These are phyloP conservation scores for Hydrozoanthus tunicans DNA, from an alignment of 64 coral and sea anemone genomes.

Conservation along the genomic window DNA sequence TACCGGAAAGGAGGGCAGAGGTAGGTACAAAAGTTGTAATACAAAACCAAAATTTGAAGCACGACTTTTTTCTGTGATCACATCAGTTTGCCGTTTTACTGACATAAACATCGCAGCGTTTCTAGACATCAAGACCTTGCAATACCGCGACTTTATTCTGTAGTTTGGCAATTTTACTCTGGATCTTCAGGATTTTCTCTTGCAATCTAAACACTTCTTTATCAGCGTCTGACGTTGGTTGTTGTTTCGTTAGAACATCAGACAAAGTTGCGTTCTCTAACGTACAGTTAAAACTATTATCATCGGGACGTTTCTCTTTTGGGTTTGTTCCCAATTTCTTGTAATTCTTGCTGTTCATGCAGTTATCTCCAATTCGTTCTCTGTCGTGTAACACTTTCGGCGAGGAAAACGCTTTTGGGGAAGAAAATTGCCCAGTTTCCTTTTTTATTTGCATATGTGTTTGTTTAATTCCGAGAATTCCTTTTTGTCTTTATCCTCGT, in stretches of 20 bases:
- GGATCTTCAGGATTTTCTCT: slow-evolving; percentile 82
- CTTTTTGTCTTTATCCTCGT: background rate
- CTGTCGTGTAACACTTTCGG: slow-evolving; percentile 1
- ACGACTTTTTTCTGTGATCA: background rate
- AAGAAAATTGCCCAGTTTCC: slow-evolving; percentile 19
- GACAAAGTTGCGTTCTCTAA: background rate
- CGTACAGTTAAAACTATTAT: background rate
- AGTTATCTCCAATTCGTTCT: background rate
- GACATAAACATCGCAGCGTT: background rate
- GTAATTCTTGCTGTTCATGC: background rate
- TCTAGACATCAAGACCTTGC: slow-evolving; percentile 78
- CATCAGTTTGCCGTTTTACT: no score
- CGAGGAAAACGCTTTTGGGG: slow-evolving; percentile 48
- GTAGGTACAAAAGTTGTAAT: background rate
- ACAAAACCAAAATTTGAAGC: background rate
- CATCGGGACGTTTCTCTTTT: background rate
- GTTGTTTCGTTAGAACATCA: background rate
- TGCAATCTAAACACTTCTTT: slow-evolving; percentile 88
- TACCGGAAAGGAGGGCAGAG: background rate
- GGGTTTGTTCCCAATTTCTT: background rate
- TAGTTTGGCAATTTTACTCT: slow-evolving; percentile 92
- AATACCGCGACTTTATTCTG: slow-evolving; percentile 86
- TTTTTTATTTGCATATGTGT: slow-evolving; percentile 5
- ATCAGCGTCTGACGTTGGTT: slow-evolving; percentile 55
- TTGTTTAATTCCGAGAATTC: background rate